phyloP scores from a whole-genome alignment of 2,113 vertebrate species.

The Sardina pilchardus region DNA sequence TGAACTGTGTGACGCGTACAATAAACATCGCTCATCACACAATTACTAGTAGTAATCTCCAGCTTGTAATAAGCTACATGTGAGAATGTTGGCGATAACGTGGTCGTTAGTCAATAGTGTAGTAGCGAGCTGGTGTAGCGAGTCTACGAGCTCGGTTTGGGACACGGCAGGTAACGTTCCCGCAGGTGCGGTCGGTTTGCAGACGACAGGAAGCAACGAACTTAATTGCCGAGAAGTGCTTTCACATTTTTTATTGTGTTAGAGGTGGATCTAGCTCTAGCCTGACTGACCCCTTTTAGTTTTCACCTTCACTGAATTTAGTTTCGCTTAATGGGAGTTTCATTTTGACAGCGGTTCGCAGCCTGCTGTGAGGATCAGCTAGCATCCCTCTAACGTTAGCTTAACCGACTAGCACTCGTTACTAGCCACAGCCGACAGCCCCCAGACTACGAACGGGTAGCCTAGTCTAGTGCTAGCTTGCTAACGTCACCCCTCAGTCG shows the following conservation, averaged over 20 bases:
- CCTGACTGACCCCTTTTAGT: neutral
- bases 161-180: neutral
- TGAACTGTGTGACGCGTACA: neutral
- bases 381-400: too few species aligned
- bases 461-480: neutral
- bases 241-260: neutral
- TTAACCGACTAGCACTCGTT: neutral
- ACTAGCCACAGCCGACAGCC: neutral
- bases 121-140: too few species aligned
- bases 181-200: too few species aligned
- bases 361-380: neutral
- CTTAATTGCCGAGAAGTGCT: neutral
- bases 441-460: neutral
- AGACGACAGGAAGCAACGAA: neutral
- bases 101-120: too few species aligned
- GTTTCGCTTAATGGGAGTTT: too few species aligned
- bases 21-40: neutral
- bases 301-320: neutral
- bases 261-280: neutral
- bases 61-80: too few species aligned
- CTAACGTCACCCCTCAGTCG: neutral
- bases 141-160: neutral
- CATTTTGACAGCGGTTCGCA: neutral
- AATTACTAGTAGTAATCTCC: too few species aligned
- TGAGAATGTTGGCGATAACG: too few species aligned